These are phyloP conservation scores for Lucilia sericata DNA, from an alignment of 1,140 invertebrate species.

Conservation along the genomic window DNA sequence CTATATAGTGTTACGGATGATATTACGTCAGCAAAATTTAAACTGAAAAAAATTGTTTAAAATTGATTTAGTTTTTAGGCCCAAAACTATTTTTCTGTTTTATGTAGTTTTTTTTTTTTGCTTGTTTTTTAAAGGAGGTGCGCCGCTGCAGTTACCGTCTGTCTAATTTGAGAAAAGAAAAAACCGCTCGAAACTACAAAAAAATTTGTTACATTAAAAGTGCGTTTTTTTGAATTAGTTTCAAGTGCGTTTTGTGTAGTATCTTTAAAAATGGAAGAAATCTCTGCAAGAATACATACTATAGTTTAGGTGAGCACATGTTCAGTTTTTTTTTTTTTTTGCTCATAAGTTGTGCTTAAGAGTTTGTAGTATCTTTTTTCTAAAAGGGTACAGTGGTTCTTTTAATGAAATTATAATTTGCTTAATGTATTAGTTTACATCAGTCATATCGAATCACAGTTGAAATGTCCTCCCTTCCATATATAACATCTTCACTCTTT, in stretches of 20 bases:
- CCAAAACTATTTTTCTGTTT: neutral
- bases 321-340: too few species aligned
- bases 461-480: too few species aligned
- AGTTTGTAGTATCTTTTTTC: too few species aligned
- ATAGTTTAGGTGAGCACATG: too few species aligned
- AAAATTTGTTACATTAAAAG: conserved; percentile 15
- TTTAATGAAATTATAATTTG: too few species aligned
- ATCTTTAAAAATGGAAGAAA: conserved; percentile 6
- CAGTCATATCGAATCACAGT: too few species aligned
- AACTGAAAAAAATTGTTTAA: neutral
- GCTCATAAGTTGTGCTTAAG: too few species aligned
- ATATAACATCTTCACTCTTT: too few species aligned
- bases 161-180: neutral
- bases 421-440: too few species aligned
- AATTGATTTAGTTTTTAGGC: neutral
- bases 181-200: neutral
- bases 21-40: neutral
- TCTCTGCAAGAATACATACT: neutral
- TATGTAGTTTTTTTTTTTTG: too few species aligned
- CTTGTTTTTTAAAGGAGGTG: conserved; percentile 8
- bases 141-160: neutral
- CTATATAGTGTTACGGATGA: neutral
- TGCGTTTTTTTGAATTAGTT: conserved; percentile 5
- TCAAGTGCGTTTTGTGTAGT: conserved; percentile 13
- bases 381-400: too few species aligned